Evolutionary conservation across 2,888 invertebrate species (phyloP).

Genomic region (Athalia circularis): DNA sequence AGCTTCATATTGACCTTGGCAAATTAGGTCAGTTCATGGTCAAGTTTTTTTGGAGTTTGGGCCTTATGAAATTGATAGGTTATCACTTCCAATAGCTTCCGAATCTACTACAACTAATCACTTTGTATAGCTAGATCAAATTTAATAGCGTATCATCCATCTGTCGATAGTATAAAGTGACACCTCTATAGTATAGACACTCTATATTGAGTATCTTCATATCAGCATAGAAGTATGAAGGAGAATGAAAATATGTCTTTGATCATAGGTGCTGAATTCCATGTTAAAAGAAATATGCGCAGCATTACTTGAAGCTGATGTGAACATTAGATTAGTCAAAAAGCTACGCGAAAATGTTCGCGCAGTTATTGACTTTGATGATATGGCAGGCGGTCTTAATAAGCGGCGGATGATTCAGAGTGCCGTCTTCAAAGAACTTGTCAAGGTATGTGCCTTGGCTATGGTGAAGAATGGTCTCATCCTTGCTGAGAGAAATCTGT

Average conservation of each 20-base stretch:
- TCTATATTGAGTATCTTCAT: too few relatives aligned
- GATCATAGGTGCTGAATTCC: slow-evolving; percentile 92
- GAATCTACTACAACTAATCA: too few relatives aligned
- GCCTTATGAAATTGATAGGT: too few relatives aligned
- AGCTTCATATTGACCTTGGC: not conserved
- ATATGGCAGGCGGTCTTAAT: slow-evolving; percentile 99
- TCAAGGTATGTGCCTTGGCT: slow-evolving; percentile 81
- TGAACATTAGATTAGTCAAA: slow-evolving; percentile 96
- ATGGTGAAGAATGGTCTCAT: not conserved
- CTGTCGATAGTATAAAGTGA: not conserved
- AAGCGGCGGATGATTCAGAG: slow-evolving; percentile 99
- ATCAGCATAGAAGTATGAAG: not conserved
- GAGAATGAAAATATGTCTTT: slow-evolving; percentile 39
- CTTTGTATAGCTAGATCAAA: too few relatives aligned
- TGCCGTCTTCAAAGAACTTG: slow-evolving; percentile 98
- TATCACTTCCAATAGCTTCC: too few relatives aligned
- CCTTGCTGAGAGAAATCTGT: not conserved
- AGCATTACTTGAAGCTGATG: slow-evolving; percentile 97
- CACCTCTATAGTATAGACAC: too few relatives aligned
- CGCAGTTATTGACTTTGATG: slow-evolving; percentile 98
- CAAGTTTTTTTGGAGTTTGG: not conserved
- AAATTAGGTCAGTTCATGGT: not conserved
- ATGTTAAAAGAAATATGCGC: slow-evolving; percentile 99
- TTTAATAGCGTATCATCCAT: too few relatives aligned
- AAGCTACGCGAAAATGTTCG: slow-evolving; percentile 98